These are phyloP conservation scores for Busseola fusca DNA, from an alignment of 2,888 invertebrate genomes.

Conservation along the genomic window DNA sequence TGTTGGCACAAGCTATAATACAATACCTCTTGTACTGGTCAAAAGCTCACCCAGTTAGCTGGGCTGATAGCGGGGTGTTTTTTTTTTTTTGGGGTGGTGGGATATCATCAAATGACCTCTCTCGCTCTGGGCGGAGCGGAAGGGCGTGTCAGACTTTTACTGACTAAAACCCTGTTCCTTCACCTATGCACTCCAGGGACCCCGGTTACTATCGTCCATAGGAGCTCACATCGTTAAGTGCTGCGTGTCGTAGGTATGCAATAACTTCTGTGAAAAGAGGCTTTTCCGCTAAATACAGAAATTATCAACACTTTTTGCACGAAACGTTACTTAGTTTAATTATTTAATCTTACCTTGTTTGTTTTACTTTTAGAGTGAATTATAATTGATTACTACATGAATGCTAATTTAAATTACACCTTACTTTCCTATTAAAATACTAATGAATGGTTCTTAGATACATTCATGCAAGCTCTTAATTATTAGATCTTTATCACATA, in stretches of 20 bases:
- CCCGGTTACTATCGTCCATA: too few species aligned
- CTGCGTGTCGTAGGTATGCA: background rate
- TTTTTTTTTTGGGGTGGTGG: too few species aligned
- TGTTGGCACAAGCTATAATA: too few species aligned
- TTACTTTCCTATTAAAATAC: background rate
- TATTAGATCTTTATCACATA: constrained; percentile 26
- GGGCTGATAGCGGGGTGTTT: too few species aligned
- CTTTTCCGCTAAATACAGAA: background rate
- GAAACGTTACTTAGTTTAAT: background rate
- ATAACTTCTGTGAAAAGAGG: background rate
- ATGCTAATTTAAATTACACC: background rate
- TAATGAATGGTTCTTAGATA: constrained; percentile 12
- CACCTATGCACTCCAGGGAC: too few species aligned
- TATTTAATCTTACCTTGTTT: background rate
- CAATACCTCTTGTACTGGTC: too few species aligned
- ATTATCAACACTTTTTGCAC: background rate
- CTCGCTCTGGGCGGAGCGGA: too few species aligned
- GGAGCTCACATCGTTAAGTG: constrained; percentile 2
- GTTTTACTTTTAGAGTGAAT: background rate
- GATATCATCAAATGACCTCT: too few species aligned
- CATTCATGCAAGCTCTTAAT: constrained; percentile 22
- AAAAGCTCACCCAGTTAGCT: too few species aligned
- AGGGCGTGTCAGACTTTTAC: too few species aligned
- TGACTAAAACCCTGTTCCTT: too few species aligned
- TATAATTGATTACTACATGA: background rate